These are phyloP conservation scores for Lophotis ruficrista DNA, from an alignment of 2,113 vertebrate genomes.

Conservation along the genomic window DNA sequence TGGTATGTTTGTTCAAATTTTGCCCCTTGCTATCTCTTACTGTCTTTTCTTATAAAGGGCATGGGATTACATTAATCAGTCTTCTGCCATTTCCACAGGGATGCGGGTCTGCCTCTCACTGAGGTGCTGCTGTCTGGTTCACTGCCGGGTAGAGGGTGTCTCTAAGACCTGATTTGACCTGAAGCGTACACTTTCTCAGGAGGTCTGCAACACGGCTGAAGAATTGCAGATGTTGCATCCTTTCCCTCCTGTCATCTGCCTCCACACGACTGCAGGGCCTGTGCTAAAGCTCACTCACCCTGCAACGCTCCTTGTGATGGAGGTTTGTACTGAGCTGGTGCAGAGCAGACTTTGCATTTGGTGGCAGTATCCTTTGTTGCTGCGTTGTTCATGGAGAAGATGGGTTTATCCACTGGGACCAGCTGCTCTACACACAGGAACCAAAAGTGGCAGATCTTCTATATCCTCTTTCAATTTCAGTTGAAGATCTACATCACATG, in stretches of 20 bases:
- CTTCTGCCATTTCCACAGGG: slow-evolving; percentile 1
- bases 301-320: not conserved
- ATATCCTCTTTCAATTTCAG: not conserved
- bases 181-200: not conserved
- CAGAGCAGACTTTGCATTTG: not conserved
- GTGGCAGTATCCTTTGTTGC: not conserved
- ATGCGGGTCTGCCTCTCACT: not conserved
- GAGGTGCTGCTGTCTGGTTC: not conserved
- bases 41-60: not conserved
- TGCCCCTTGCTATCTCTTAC: not conserved
- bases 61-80: not conserved
- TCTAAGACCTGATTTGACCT: not conserved
- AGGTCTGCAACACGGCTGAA: not conserved
- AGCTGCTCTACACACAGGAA: not conserved
- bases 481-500: not conserved
- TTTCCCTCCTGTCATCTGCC: not conserved
- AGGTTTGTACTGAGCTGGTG: not conserved
- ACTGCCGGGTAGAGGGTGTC: not conserved
- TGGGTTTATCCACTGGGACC: not conserved
- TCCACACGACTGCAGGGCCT: not conserved
- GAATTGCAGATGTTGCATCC: not conserved
- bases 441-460: not conserved
- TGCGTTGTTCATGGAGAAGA: not conserved
- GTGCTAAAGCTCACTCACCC: not conserved
- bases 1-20: not conserved